phyloP scores from a whole-genome alignment of 2,888 invertebrate species.

The Hartigia nigra region DNA sequence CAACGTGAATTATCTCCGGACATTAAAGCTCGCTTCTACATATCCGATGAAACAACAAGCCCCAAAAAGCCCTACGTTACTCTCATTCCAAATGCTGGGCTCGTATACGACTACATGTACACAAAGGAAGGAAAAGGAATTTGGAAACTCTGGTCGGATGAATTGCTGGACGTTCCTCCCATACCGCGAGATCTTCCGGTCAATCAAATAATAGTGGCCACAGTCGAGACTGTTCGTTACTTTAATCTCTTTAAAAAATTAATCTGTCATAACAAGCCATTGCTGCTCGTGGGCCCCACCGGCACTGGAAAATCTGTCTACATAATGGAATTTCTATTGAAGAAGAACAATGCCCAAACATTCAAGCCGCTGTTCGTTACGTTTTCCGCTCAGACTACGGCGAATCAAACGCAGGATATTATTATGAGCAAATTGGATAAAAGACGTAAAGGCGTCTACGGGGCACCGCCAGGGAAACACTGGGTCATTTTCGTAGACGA shows the following conservation, averaged over 20 bases:
- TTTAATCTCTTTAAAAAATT: constrained; percentile 81
- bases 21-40: constrained; percentile 66
- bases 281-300: constrained; percentile 91
- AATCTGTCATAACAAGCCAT: constrained; percentile 82
- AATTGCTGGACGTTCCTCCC: constrained; percentile 77
- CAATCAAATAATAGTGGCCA: constrained; percentile 94
- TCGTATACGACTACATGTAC: constrained; percentile 90
- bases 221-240: constrained; percentile 89
- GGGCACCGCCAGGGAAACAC: constrained; percentile 63
- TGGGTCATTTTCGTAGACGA: constrained; percentile 95
- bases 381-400: constrained; percentile 94
- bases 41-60: constrained; percentile 69
- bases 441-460: constrained; percentile 79
- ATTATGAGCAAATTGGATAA: constrained; percentile 95
- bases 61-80: constrained; percentile 81
- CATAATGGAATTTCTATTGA: constrained; percentile 85
- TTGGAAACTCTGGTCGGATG: constrained; percentile 92
- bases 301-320: constrained; percentile 96
- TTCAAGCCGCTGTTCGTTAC: constrained; percentile 90
- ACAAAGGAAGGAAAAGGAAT: constrained; percentile 91
- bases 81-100: constrained; percentile 81
- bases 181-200: constrained; percentile 90
- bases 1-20: constrained; percentile 83
- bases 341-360: constrained; percentile 79
- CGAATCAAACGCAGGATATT: constrained; percentile 94